Base-by-base conservation (phyloP, 2,797 vertebrate species). In the Astyanax mexicanus region DNA sequence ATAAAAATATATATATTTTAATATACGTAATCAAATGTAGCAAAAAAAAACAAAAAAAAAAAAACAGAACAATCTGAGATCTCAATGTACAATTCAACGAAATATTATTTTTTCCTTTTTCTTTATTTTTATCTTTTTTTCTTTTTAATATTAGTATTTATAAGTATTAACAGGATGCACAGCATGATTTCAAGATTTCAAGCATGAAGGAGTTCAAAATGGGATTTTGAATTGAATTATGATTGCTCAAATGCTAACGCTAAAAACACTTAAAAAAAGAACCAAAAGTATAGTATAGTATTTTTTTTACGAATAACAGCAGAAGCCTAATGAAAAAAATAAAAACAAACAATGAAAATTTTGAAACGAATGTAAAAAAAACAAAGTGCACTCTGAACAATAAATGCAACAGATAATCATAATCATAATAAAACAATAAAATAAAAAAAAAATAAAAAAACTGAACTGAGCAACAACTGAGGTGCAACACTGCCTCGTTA, bases 1-100 rank as follows among this genome's bases (percentile, higher is more conserved):
- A 91, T n/a, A 91, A 91, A 90, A 89, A 90, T 81, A 87, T 86
- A n/a, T n/a, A n/a, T n/a, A n/a, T 87, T 88, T 87, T 68, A 86
- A 87, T 86, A 88, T 84, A n/a, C n/a, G n/a, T n/a, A 81, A 85
- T 75, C 37, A 75, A 64, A 55, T 64, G 51, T 57, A 80, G 64
- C 66, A 77, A 32, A 69, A 58, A 27, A 54, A 23, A 55, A 37
- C 84, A 80, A n/a, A n/a, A n/a, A n/a, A n/a, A n/a, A n/a, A n/a
- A n/a, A n/a, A n/a, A n/a, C n/a, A n/a, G n/a, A n/a, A n/a, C n/a
- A n/a, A 83, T 75, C 37, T 37, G 49, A 74, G 35, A n/a, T n/a
- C n/a, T n/a, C n/a, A n/a, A 74, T 32, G 79, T 86, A 86, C 84
- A 86, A 81, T 54, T 40, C 84, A 82, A 84, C 78, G 77, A 80